These are phyloP conservation scores for Lysandra coridon DNA, from an alignment of 2,888 invertebrate genomes.

Conservation along the genomic window DNA sequence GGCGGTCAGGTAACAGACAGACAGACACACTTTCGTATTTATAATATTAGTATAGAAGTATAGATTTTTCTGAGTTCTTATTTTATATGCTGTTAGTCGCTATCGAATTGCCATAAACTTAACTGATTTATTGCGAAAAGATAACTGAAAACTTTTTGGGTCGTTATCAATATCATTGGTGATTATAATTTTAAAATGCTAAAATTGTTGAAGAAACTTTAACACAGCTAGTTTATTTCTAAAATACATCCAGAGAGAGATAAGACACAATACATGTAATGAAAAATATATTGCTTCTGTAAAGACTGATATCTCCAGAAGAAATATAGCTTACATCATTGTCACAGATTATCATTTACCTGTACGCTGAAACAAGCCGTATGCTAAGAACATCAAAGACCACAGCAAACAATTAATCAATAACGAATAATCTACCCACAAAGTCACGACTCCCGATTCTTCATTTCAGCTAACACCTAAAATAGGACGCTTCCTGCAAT, in stretches of 20 bases:
- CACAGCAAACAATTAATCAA: not conserved
- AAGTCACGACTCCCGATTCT: slow-evolving; percentile 14
- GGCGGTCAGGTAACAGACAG: too few relatives aligned
- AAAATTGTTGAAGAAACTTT: not conserved
- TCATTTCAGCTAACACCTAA: slow-evolving; percentile 36
- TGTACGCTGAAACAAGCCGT: not conserved
- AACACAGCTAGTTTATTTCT: too few relatives aligned
- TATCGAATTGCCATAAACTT: not conserved
- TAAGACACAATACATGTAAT: too few relatives aligned
- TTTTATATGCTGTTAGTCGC: not conserved
- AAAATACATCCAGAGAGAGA: too few relatives aligned
- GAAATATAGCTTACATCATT: too few relatives aligned
- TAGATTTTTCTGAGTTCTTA: not conserved
- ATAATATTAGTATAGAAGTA: too few relatives aligned
- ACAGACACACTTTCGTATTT: too few relatives aligned
- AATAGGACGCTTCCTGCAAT: slow-evolving; percentile 43
- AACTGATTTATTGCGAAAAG: not conserved
- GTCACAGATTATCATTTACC: not conserved
- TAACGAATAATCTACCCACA: not conserved
- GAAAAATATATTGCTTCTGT: too few relatives aligned
- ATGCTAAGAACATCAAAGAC: not conserved
- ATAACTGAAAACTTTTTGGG: not conserved
- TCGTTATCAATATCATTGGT: not conserved
- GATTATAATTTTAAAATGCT: not conserved
- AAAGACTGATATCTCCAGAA: too few relatives aligned